phyloP scores from a whole-genome alignment of 64 coral and sea anemone genomes.

The Pachyseris speciosa region DNA sequence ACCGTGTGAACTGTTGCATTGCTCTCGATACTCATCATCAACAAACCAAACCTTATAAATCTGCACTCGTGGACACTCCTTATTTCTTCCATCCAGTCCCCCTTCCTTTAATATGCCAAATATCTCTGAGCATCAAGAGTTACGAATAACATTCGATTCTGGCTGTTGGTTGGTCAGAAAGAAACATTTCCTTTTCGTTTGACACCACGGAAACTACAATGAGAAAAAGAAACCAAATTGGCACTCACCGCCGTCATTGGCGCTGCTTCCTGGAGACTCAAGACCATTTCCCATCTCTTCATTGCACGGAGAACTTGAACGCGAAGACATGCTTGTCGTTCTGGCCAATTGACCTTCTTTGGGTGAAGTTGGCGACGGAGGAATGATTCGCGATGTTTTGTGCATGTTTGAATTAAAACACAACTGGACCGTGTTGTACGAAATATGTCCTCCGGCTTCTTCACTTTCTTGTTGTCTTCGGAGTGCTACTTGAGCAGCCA shows the following conservation, averaged over 20 bases:
- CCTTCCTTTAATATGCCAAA: too few species aligned
- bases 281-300: not conserved
- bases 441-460: constrained; percentile 1
- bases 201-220: too few species aligned
- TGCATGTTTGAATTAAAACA: constrained; percentile 23
- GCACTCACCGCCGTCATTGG: not conserved
- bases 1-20: too few species aligned
- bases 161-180: too few species aligned
- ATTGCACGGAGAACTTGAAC: constrained; percentile 22
- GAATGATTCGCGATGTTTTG: not conserved
- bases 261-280: constrained; percentile 14
- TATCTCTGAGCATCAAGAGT: too few species aligned
- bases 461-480: constrained; percentile 83
- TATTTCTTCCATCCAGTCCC: too few species aligned
- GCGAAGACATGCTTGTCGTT: constrained; percentile 21
- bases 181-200: too few species aligned
- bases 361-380: constrained; percentile 28
- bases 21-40: too few species aligned
- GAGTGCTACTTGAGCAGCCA: constrained; percentile 82
- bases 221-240: too few species aligned
- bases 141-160: too few species aligned
- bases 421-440: constrained; percentile 5
- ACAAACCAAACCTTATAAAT: too few species aligned
- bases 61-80: too few species aligned
- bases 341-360: constrained; percentile 9